Evolutionary conservation across 2,113 vertebrate genomes (phyloP).

Genomic region (Ctenomys sociabilis): DNA sequence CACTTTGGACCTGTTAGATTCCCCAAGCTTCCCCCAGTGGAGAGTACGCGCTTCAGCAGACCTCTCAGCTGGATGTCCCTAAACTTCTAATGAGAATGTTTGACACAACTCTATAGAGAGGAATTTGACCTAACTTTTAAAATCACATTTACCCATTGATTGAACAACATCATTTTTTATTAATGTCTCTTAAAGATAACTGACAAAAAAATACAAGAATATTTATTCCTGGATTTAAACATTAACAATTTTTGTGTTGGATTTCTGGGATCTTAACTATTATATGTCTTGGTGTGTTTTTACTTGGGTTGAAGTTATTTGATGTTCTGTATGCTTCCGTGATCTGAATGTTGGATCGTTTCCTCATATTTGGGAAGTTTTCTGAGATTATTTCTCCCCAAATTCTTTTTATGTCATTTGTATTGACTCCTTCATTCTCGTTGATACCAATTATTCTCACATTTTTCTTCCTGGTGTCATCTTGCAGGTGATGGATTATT

Average conservation of each 20-base stretch:
- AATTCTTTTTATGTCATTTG: too few relatives aligned
- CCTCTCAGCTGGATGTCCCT: background rate
- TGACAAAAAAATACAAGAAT: background rate
- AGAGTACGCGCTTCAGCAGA: background rate
- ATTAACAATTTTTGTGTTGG: background rate
- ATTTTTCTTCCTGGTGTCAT: too few relatives aligned
- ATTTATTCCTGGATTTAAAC: background rate
- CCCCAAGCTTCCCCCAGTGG: background rate
- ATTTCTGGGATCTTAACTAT: too few relatives aligned
- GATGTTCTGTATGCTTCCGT: too few relatives aligned
- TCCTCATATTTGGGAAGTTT: too few relatives aligned
- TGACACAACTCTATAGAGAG: background rate
- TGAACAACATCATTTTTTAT: conserved; percentile 2
- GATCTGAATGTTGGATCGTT: too few relatives aligned
- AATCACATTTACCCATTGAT: background rate
- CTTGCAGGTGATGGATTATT: too few relatives aligned
- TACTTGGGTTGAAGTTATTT: too few relatives aligned
- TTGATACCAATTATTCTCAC: too few relatives aligned
- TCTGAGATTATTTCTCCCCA: too few relatives aligned
- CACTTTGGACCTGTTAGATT: background rate
- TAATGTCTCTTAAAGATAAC: background rate
- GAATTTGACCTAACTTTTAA: conserved; percentile 33
- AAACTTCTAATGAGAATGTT: background rate
- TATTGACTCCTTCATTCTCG: too few relatives aligned
- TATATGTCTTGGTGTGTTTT: too few relatives aligned